Base-by-base conservation (phyloP, 2,888 invertebrate genomes). In the Teinopalpus imperialis region DNA sequence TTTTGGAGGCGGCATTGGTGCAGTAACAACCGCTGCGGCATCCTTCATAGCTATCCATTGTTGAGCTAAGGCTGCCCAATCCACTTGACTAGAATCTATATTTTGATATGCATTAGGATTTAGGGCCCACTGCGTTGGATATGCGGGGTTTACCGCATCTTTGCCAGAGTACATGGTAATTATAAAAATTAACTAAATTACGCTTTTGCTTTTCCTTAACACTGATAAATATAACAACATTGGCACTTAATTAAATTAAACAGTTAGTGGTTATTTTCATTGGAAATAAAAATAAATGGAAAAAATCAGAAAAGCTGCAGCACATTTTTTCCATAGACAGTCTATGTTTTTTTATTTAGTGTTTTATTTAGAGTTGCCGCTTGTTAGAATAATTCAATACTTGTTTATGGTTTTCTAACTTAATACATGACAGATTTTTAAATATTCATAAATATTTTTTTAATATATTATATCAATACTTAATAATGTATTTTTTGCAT, bases 31-130 rank as follows among this genome's bases (percentile, higher is more conserved):
- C 23, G 88, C 88, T 29, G 89, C 81, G 4, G 94, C 92, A 67
- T 95, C 95, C 71, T 97, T 96, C 97, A 97, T 97, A 74, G 95
- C 95, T 59, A 98, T 98, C 98, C 98, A 98, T 91, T 98, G 98
- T 72, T 98, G 97, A 14, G 98, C 98, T 65, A 98, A 89, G 18
- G 96, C 94, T 6, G 98, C 98, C 98, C 98, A 98, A 79, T 98
- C 98, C 48, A 98, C 98, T 82, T 94, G 92, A 72, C 95, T 96
- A 64, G 93, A 93, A 59, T 94, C 92, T 77, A 95, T 90, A 79
- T 94, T 94, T 85, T 95, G 94, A 78, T 94, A 96, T 36, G 94
- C 92, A 41, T 93, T 91, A 49, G 95, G 95, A 83, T 95, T 94
- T 51, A 95, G 81, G 37, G 95, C 93, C 95, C 95, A 96, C 68